Conservation (phyloP, 30 jellyfish, hydroid and myxozoan genomes). For the Aurelia sp. region DNA sequence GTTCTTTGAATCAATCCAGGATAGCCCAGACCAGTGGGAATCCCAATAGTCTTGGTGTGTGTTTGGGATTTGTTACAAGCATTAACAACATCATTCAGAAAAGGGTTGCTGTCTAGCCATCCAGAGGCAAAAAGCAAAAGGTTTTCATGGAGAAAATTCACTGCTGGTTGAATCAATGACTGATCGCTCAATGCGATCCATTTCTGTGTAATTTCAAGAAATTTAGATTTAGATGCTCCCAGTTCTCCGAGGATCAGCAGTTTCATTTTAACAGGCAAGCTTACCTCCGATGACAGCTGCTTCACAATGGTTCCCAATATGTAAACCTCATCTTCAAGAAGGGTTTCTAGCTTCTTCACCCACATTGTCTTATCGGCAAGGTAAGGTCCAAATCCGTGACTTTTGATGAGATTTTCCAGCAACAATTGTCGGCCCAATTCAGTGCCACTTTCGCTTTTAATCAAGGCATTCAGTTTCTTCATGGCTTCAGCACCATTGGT, state of each 20-base stretch:
- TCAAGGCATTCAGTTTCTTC: background rate
- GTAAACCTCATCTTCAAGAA: slow-evolving; percentile 50
- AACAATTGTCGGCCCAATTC: slow-evolving; percentile 33
- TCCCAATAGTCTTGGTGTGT: slow-evolving; percentile 3
- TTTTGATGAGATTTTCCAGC: slow-evolving; percentile 19
- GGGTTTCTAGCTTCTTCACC: slow-evolving; percentile 39
- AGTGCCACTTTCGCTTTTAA: slow-evolving; percentile 5
- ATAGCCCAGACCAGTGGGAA: background rate
- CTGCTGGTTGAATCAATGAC: slow-evolving; percentile 30
- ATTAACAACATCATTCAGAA: background rate
- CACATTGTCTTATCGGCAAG: slow-evolving; percentile 24
- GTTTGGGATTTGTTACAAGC: slow-evolving; percentile 60
- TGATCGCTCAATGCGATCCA: slow-evolving; percentile 28
- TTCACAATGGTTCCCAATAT: slow-evolving; percentile 47
- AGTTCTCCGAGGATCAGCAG: slow-evolving; percentile 25
- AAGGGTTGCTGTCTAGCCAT: slow-evolving; percentile 36
- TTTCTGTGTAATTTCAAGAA: slow-evolving; percentile 1
- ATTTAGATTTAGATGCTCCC: slow-evolving; percentile 26
- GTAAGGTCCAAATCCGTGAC: slow-evolving; percentile 49
- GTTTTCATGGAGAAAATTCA: slow-evolving; percentile 23
- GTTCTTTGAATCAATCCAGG: background rate
- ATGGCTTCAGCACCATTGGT: slow-evolving; percentile 42
- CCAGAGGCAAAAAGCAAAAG: slow-evolving; percentile 15
- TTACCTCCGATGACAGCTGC: slow-evolving; percentile 23
- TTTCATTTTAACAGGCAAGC: slow-evolving; percentile 53